Conservation (phyloP, 2,113 vertebrate species). For the Oryzias melastigma region DNA sequence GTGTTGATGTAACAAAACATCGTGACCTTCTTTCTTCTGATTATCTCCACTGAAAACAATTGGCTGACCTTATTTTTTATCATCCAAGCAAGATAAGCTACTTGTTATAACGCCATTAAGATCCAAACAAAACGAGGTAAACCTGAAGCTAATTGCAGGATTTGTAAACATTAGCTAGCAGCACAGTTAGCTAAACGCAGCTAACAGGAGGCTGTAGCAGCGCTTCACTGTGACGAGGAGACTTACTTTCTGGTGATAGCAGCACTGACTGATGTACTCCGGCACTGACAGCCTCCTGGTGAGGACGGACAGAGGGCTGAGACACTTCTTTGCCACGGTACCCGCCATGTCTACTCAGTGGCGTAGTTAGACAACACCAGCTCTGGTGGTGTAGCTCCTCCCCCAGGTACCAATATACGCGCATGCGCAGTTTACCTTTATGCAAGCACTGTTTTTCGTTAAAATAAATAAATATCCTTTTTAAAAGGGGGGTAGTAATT, state of each 20-base stretch:
- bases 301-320: constrained; percentile 58
- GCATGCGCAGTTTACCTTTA: constrained; percentile 23
- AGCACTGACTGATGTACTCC: constrained; percentile 54
- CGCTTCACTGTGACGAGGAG: not conserved
- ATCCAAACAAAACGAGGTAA: no score
- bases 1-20: no score
- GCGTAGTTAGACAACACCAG: constrained; percentile 32
- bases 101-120: no score
- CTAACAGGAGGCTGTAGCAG: not conserved
- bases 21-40: no score
- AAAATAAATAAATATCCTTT: no score
- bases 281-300: constrained; percentile 63
- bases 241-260: constrained; percentile 76
- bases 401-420: constrained; percentile 8
- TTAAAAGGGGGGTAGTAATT: no score
- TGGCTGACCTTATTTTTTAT: no score
- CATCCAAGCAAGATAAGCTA: no score
- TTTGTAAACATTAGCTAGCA: constrained; percentile 25
- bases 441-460: no score
- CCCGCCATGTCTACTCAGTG: constrained; percentile 67
- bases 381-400: not conserved
- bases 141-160: not conserved
- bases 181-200: not conserved
- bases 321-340: constrained; percentile 48
- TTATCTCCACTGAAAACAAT: no score